These are phyloP conservation scores for Diachasma alloeum DNA, from an alignment of 1,140 invertebrate genomes.

Conservation along the genomic window DNA sequence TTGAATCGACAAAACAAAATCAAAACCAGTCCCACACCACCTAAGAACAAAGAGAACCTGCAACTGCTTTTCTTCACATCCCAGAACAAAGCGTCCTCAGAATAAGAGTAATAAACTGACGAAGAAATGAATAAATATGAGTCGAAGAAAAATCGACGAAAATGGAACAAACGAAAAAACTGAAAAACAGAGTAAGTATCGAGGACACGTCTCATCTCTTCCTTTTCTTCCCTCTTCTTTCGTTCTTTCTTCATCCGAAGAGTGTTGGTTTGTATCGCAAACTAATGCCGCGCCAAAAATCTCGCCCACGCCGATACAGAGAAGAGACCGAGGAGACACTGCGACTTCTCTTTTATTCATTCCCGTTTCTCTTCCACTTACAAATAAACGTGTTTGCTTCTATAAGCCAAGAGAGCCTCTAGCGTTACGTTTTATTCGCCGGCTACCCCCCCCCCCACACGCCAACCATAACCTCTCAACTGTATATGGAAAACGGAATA, in stretches of 20 bases:
- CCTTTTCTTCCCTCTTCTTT: no score
- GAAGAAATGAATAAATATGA: no score
- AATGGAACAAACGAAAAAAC: no score
- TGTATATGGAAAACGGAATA: slow-evolving; percentile 22
- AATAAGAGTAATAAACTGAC: no score
- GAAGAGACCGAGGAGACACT: not conserved
- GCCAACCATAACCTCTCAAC: not conserved
- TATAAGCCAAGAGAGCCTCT: not conserved
- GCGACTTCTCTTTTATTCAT: not conserved
- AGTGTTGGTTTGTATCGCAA: not conserved
- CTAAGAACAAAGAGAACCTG: not conserved
- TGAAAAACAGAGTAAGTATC: no score
- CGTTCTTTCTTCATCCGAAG: no score
- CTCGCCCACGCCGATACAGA: slow-evolving; percentile 22
- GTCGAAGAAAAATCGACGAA: no score
- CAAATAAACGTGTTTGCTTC: not conserved
- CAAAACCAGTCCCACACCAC: not conserved
- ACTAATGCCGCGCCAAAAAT: slow-evolving; percentile 36
- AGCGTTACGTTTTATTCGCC: slow-evolving; percentile 1
- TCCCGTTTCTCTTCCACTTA: not conserved
- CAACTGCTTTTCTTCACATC: not conserved
- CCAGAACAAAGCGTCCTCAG: no score
- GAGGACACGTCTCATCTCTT: no score
- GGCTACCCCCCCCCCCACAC: no score
- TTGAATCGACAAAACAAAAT: not conserved